Conservation (phyloP, 2,888 invertebrate species). For the Trichopria drosophilae region DNA sequence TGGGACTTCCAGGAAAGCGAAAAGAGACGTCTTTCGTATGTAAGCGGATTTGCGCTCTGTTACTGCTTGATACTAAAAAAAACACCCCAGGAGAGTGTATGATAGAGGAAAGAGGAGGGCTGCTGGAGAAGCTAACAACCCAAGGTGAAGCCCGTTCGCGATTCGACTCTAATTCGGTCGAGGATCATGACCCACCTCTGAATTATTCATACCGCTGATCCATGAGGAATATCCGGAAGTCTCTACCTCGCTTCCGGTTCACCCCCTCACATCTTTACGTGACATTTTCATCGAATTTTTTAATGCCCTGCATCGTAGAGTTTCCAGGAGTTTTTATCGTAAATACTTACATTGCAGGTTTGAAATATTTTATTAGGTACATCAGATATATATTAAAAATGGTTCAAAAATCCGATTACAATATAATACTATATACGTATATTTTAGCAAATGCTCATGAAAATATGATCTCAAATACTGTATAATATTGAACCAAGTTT, state of each 20-base stretch:
- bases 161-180: conserved; percentile 39
- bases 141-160: conserved; percentile 41
- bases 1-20: conserved; percentile 23
- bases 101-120: conserved; percentile 20
- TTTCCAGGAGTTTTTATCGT: too few relatives aligned
- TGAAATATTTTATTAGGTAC: too few relatives aligned
- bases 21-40: conserved; percentile 24
- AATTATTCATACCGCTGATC: conserved; percentile 43
- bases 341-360: too few relatives aligned
- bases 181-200: conserved; percentile 35
- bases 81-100: not conserved
- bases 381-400: too few relatives aligned
- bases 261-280: conserved; percentile 11
- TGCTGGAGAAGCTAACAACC: too few relatives aligned
- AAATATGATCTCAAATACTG: too few relatives aligned
- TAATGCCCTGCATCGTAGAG: too few relatives aligned
- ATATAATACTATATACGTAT: too few relatives aligned
- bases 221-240: conserved; percentile 33
- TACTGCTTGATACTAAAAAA: conserved; percentile 7
- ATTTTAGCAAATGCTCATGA: too few relatives aligned
- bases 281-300: too few relatives aligned
- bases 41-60: conserved; percentile 29
- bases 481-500: too few relatives aligned
- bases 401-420: too few relatives aligned
- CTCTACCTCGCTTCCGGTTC: conserved; percentile 8